Conservation (phyloP, 92 coral and sea anemone species). For the Palythoa caribaeorum region DNA sequence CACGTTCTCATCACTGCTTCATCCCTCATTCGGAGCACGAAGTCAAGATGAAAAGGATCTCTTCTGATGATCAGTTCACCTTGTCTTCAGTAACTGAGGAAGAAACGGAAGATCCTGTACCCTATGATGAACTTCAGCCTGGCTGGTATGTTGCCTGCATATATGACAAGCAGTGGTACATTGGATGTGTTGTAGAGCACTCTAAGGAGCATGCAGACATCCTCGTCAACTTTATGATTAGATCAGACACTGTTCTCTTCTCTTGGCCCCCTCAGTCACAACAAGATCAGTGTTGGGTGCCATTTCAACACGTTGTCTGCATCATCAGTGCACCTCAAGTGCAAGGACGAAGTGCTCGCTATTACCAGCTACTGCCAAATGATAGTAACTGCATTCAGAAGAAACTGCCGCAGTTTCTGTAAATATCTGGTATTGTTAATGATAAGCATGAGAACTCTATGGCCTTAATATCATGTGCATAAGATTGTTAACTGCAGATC, state of each 20-base stretch:
- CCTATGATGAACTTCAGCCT: conserved; percentile 11
- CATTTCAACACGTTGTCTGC: conserved; percentile 30
- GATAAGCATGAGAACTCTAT: conserved; percentile 4
- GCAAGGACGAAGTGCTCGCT: neutral
- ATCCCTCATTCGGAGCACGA: conserved; percentile 12
- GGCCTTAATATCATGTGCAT: neutral
- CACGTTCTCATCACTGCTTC: conserved; percentile 33
- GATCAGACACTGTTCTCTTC: neutral
- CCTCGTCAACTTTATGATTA: neutral
- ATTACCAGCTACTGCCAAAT: neutral
- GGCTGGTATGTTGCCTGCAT: conserved; percentile 28
- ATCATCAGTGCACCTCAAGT: conserved; percentile 30
- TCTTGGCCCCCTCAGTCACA: conserved; percentile 27
- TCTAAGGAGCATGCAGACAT: neutral
- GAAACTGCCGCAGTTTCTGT: neutral
- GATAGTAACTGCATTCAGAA: neutral
- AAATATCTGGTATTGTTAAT: conserved; percentile 2
- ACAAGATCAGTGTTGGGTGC: conserved; percentile 29
- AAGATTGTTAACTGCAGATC: conserved; percentile 4
- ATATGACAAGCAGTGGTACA: conserved; percentile 15
- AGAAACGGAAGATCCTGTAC: neutral
- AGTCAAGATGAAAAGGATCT: conserved; percentile 25
- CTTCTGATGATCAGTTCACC: conserved; percentile 35
- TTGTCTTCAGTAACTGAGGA: neutral
- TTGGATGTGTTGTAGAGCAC: conserved; percentile 8